A percentile compares a stretch with the other conserved stretches of the same genome.
Conservation (phyloP, 1,140 invertebrate species). For the Acromyrmex heyeri region DNA sequence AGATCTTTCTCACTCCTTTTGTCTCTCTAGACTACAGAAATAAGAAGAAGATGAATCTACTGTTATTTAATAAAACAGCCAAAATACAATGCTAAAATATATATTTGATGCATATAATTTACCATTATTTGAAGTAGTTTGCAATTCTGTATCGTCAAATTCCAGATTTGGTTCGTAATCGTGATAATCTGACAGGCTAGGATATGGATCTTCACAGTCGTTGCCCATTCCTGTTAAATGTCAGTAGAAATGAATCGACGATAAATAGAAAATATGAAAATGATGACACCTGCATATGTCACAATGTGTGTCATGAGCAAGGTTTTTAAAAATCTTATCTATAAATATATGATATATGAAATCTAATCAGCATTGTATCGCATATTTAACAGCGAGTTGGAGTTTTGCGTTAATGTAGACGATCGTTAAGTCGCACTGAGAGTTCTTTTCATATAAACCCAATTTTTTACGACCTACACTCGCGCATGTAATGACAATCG, state of each 20-base stretch:
- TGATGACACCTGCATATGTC: constrained; percentile 12
- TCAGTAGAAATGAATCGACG: constrained; percentile 22
- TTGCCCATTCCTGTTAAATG: constrained; percentile 80
- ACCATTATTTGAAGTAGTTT: constrained; percentile 85
- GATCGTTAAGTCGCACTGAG: neutral
- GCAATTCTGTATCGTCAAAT: constrained; percentile 97
- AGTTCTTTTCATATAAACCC: neutral
- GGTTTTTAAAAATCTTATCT: neutral
- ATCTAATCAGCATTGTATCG: neutral
- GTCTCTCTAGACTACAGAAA: too few relatives aligned
- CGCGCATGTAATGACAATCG: neutral
- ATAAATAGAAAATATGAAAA: constrained; percentile 25
- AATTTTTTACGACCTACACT: neutral
- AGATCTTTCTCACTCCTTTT: too few relatives aligned
- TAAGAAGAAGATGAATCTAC: constrained; percentile 4
- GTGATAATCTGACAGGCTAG: constrained; percentile 96
- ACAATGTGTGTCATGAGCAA: too few relatives aligned
- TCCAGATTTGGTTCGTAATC: constrained; percentile 98
- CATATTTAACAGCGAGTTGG: neutral
- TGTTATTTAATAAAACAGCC: neutral
- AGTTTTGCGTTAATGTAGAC: neutral
- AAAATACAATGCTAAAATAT: neutral
- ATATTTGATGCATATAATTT: constrained; percentile 35
- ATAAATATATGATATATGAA: neutral
- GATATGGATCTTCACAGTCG: constrained; percentile 93